Percentiles rank a stretch among this genome's conserved stretches.
Conservation (phyloP, 1,140 invertebrate species). For the Platorchestia sp. region DNA sequence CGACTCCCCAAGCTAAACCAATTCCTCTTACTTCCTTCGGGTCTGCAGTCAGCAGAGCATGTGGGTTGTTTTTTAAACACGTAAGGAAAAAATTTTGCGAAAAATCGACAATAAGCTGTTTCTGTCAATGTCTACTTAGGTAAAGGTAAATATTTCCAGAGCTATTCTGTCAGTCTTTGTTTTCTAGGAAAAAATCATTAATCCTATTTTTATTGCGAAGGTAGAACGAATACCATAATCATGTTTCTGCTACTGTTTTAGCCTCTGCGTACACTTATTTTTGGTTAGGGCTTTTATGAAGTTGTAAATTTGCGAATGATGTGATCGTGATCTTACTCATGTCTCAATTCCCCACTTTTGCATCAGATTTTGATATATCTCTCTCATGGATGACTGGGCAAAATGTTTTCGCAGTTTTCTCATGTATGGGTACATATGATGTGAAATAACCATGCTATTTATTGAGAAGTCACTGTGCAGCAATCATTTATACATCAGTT, state of each 20-base stretch:
- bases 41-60: not conserved
- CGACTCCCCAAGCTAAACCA: not conserved
- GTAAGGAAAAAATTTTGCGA: not conserved
- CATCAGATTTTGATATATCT: not conserved
- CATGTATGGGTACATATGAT: not conserved
- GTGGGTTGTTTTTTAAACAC: not conserved
- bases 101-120: not conserved
- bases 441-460: not conserved
- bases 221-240: too few relatives aligned
- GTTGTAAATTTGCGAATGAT: not conserved
- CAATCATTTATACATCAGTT: not conserved
- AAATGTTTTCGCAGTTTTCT: not conserved
- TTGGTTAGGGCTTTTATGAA: too few relatives aligned
- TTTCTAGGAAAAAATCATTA: not conserved
- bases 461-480: not conserved
- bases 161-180: not conserved
- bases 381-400: not conserved
- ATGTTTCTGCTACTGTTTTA: too few relatives aligned
- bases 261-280: too few relatives aligned
- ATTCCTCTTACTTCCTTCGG: not conserved
- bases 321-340: not conserved
- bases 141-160: not conserved
- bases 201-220: not conserved
- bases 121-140: not conserved
- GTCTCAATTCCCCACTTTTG: not conserved